Evolutionary conservation across 2,113 vertebrate genomes (phyloP).

Genomic region (Urocolius indicus): DNA sequence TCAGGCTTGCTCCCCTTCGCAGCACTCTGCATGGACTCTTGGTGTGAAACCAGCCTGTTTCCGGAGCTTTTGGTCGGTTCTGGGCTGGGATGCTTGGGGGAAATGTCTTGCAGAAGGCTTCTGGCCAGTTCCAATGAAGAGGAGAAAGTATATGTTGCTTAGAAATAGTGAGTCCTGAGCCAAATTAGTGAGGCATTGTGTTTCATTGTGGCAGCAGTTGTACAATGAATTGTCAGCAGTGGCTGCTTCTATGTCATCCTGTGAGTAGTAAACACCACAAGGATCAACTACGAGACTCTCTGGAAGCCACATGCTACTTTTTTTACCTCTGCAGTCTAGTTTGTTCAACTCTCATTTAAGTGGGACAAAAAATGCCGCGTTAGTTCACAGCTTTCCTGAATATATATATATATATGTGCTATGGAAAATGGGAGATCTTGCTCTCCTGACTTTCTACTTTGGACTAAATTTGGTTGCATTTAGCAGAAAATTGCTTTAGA

Average conservation of each 20-base stretch:
- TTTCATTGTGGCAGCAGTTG: not conserved
- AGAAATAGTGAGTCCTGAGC: not conserved
- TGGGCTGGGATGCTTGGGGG: rapidly evolving
- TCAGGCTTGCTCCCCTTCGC: not conserved
- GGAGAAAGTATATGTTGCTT: not conserved
- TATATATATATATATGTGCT: rapidly evolving
- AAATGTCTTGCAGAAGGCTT: not conserved
- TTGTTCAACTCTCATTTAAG: not conserved
- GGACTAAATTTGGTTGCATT: not conserved
- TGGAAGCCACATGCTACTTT: not conserved
- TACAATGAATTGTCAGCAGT: not conserved
- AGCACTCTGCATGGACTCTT: too few relatives aligned
- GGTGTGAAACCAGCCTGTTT: not conserved
- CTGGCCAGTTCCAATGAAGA: not conserved
- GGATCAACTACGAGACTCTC: not conserved
- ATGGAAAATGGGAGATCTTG: not conserved
- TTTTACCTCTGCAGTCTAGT: not conserved
- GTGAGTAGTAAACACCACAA: not conserved
- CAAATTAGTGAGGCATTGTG: not conserved
- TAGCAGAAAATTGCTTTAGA: not conserved
- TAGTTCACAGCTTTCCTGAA: not conserved
- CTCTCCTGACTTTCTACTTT: not conserved
- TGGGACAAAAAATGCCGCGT: not conserved
- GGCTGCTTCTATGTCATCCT: not conserved
- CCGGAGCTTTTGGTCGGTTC: not conserved